These are phyloP conservation scores for Columba guinea DNA, from an alignment of 2,797 vertebrate genomes.

Conservation along the genomic window DNA sequence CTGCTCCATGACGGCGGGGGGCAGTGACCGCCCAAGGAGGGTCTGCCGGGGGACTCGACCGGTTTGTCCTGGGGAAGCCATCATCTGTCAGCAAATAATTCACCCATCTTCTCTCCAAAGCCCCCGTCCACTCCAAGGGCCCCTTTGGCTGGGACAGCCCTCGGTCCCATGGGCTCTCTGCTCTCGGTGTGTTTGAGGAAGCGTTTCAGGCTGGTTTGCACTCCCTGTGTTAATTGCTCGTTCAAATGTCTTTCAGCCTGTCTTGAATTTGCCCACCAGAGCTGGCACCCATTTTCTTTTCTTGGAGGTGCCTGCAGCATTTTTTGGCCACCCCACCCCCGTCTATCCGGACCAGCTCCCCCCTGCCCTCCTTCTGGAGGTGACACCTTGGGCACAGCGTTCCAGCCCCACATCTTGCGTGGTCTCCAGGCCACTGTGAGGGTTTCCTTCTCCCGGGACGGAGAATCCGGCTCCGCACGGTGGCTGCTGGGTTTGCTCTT, in stretches of 20 bases:
- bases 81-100: not conserved
- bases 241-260: not conserved
- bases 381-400: not conserved
- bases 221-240: too few relatives aligned
- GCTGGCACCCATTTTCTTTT: not conserved
- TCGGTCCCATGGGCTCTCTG: not conserved
- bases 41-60: not conserved
- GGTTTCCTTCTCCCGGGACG: not conserved
- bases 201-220: not conserved
- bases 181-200: not conserved
- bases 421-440: not conserved
- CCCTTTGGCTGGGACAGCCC: not conserved
- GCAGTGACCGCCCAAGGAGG: not conserved
- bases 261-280: not conserved
- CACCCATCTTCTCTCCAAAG: not conserved
- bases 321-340: not conserved
- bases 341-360: not conserved
- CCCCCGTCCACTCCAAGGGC: too few relatives aligned
- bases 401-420: not conserved
- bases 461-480: not conserved
- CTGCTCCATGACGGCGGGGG: not conserved
- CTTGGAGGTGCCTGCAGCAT: not conserved
- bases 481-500: not conserved
- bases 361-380: not conserved
- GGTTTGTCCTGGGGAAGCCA: not conserved